Conservation (phyloP, 2,888 invertebrate genomes). For the Ellobium chinense region DNA sequence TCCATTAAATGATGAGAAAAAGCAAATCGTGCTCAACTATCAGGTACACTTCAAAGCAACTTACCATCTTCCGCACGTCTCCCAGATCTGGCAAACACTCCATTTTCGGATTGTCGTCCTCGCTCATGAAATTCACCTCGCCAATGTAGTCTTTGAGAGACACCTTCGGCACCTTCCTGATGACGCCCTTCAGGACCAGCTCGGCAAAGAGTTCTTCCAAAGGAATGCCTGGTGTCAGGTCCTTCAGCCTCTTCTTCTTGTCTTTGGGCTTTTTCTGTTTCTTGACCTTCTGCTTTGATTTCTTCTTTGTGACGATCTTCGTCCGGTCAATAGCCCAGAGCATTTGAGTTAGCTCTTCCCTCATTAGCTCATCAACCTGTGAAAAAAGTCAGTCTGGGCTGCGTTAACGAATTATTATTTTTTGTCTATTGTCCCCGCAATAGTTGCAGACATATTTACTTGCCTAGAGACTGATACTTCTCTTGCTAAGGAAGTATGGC, state of each 20-base stretch:
- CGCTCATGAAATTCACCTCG: constrained; percentile 82
- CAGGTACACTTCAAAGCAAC: constrained; percentile 73
- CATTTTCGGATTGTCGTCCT: constrained; percentile 76
- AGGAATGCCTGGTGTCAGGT: constrained; percentile 89
- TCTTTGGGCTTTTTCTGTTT: constrained; percentile 12
- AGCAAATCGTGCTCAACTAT: too few relatives aligned
- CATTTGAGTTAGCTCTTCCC: neutral
- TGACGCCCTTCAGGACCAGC: constrained; percentile 93
- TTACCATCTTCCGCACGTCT: constrained; percentile 90
- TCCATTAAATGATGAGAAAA: too few relatives aligned
- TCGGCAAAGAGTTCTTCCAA: constrained; percentile 91
- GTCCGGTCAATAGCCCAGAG: neutral
- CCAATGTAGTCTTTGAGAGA: constrained; percentile 87
- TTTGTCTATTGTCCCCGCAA: too few relatives aligned
- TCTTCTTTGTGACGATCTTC: neutral
- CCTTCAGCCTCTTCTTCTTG: constrained; percentile 87
- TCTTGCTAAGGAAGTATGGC: too few relatives aligned
- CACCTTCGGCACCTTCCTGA: constrained; percentile 86
- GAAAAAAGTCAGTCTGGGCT: too few relatives aligned
- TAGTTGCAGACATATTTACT: too few relatives aligned
- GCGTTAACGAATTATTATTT: too few relatives aligned
- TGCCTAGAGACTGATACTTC: too few relatives aligned
- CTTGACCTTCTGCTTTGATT: neutral
- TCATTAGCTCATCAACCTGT: constrained; percentile 26
- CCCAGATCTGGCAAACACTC: constrained; percentile 85